These are phyloP conservation scores for Cephalopholis sonnerati DNA, from an alignment of 2,113 vertebrate species.

Conservation along the genomic window DNA sequence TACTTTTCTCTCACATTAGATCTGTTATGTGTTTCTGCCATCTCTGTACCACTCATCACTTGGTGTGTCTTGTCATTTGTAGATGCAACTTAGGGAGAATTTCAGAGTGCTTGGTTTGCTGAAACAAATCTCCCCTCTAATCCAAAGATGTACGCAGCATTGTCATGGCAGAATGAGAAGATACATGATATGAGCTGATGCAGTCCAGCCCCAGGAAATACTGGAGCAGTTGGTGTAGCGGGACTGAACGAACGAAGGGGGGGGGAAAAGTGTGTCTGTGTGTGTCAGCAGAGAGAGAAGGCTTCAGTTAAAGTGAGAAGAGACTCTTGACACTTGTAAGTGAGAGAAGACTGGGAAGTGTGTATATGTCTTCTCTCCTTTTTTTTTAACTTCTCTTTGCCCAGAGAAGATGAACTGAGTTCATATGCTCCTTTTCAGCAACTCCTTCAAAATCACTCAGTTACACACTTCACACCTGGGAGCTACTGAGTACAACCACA, in stretches of 20 bases:
- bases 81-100: constrained; percentile 4
- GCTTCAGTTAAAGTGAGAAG: constrained; percentile 36
- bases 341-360: constrained; percentile 16
- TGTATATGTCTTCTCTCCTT: neutral
- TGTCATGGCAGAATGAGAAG: neutral
- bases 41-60: neutral
- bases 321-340: constrained; percentile 51
- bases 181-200: neutral
- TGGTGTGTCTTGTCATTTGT: constrained; percentile 2
- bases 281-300: constrained; percentile 16
- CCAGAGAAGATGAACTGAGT: constrained; percentile 48
- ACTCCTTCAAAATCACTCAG: constrained; percentile 53
- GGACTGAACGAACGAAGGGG: neutral
- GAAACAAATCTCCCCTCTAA: constrained; percentile 1
- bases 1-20: neutral
- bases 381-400: neutral
- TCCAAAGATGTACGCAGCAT: neutral
- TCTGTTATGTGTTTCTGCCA: neutral
- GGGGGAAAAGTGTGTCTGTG: neutral
- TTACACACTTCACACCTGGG: constrained; percentile 68
- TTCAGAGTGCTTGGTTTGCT: neutral
- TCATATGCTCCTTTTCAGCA: constrained; percentile 41
- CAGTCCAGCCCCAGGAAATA: neutral
- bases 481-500: constrained; percentile 44
- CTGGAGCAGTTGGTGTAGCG: neutral